Conservation (phyloP, 30 jellyfish, hydroid and myxozoan species). For the Hydractinia symbiolongicarpus region DNA sequence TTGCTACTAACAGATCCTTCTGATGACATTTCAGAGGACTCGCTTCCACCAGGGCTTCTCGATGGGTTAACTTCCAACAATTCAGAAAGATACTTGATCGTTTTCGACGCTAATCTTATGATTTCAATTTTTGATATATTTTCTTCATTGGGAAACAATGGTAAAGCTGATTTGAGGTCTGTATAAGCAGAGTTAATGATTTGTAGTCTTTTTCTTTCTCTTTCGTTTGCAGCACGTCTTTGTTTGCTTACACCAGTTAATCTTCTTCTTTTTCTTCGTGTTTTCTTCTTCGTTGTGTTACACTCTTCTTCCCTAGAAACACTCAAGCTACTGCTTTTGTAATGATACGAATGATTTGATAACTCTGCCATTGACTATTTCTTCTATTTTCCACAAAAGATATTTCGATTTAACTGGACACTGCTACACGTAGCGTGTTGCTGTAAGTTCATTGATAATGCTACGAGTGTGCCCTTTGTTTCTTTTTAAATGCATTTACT, state of each 20-base stretch:
- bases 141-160: slow-evolving; percentile 74
- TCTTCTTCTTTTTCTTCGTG: slow-evolving; percentile 75
- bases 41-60: slow-evolving; percentile 27
- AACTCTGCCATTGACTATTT: slow-evolving; percentile 8
- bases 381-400: no score
- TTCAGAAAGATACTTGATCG: slow-evolving; percentile 50
- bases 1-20: slow-evolving; percentile 5
- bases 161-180: slow-evolving; percentile 60
- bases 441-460: no score
- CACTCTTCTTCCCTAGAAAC: background rate
- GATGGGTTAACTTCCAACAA: slow-evolving; percentile 33
- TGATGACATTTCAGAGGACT: slow-evolving; percentile 1
- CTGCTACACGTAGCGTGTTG: no score
- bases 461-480: no score
- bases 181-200: slow-evolving; percentile 64
- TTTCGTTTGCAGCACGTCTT: slow-evolving; percentile 87
- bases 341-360: slow-evolving; percentile 19
- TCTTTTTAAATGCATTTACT: no score
- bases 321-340: background rate
- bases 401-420: no score
- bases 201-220: slow-evolving; percentile 75
- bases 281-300: slow-evolving; percentile 22
- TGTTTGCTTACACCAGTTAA: slow-evolving; percentile 90
- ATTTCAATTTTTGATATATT: slow-evolving; percentile 79
- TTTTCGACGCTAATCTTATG: slow-evolving; percentile 68